Percentiles rank a stretch among this genome's conserved stretches.
phyloP scores from a whole-genome alignment of 2,797 vertebrate species.

The Zonotrichia albicollis region DNA sequence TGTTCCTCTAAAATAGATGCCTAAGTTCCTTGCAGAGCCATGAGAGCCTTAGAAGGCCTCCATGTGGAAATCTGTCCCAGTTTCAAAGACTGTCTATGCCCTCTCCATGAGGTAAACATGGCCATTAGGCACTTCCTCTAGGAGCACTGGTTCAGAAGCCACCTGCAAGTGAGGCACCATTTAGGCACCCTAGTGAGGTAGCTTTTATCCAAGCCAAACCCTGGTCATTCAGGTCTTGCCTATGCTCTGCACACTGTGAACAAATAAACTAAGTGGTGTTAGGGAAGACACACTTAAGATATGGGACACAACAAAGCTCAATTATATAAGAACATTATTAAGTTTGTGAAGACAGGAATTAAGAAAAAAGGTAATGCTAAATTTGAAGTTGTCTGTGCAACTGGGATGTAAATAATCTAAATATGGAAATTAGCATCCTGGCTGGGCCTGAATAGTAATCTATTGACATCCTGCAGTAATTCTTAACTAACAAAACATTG shows the following conservation, averaged over 20 bases:
- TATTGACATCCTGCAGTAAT: background rate
- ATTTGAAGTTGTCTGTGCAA: background rate
- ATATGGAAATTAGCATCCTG: background rate
- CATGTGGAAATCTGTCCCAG: background rate
- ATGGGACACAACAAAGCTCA: background rate
- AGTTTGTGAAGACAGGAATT: background rate
- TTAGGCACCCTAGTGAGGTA: background rate
- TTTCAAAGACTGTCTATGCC: background rate
- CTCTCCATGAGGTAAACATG: background rate
- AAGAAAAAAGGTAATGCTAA: background rate
- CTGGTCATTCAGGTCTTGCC: background rate
- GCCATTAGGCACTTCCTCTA: background rate
- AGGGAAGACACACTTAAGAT: background rate
- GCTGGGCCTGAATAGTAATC: background rate
- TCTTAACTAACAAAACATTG: background rate
- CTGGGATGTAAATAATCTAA: background rate
- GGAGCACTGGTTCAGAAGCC: background rate
- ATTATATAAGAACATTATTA: background rate
- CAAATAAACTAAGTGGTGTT: background rate
- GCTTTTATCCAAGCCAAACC: background rate
- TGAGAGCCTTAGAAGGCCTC: background rate
- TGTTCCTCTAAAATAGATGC: rapidly evolving
- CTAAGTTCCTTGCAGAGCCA: background rate
- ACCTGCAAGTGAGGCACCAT: background rate
- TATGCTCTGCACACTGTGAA: background rate